Base-by-base conservation (phyloP, 2,888 invertebrate genomes). In the Mimumesa dahlbomi region DNA sequence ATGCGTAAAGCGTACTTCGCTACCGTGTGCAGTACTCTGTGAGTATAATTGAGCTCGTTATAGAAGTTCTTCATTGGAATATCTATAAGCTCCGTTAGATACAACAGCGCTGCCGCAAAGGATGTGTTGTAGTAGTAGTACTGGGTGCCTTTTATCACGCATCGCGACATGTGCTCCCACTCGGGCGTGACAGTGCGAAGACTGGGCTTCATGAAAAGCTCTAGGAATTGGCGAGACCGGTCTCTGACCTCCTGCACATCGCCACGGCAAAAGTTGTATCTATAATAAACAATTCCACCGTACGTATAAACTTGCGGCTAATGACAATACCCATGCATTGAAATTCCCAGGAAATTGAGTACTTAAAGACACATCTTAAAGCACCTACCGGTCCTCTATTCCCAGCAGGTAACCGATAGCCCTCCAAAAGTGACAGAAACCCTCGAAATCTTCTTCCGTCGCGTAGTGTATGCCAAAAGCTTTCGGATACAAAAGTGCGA, bases 351-450 rank as follows among this genome's bases (percentile, higher is more conserved):
- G 25, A 25, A n/a, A n/a, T 25, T 25, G 25, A 5, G 25, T 25
- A n/a, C n/a, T 25, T 25, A 25, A 7, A 25, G 7, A 25, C 7
- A 5, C 25, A 25, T 5, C 25, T 25, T 25, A 25, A 7, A 25
- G 7, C 21, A 77, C 83, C 56, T 65, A 88, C 83, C 85, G 77
- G 66, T 90, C 89, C 9, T 89, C 83, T 3, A 89, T 82, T 0
- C 93, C 93, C 0, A 92, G 84, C 2, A 91, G 79, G 77, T 91
- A 91, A 0, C 92, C 92, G 9, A 92, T 81, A 9, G 89, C 88
- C 46, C 90, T 84, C 92, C 92, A 92, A 29, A 91, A 84, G 70
- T 92, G 91, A 21, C 91, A 88, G 72, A 91, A 91, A 21, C 90
- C 91, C 2, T 91, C 91, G 9, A 92, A 77, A 54, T 92, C 91